Base-by-base conservation (phyloP, 2,888 invertebrate species). In the Drosophila tripunctata region DNA sequence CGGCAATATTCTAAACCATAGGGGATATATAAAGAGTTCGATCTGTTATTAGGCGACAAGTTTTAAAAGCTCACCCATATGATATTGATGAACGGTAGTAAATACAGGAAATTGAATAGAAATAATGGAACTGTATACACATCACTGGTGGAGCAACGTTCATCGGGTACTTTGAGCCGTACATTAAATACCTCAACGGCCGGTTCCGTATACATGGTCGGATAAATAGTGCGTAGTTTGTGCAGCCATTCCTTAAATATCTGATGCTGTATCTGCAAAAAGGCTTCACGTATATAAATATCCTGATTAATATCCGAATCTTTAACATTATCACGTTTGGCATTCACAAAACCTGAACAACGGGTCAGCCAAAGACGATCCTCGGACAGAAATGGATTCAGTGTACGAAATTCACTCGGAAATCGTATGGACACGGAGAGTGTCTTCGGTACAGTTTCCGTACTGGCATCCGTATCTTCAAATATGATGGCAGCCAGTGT, bases 211-310 rank as follows among this genome's bases (percentile, higher is more conserved):
- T 44, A 60, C 0, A 1, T 2, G 2, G 50, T 45, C 2, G 43
- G 10, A 21, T 44, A 1, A 0, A n/a, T 1, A 0, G 0, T 1
- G 4, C 40, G 45, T n/a, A 79, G 6, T 7, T 7, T 38, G n/a
- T 52, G 45, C 58, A 67, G 72, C 87, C 89, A 89, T 54, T 75
- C 72, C 0, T 70, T 0, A 65, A 89, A 89, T 22, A 89, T 58
- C 24, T 74, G 70, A 56, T 88, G 89, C 48, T 89, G 87, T 21
- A 89, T 35, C 51, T 89, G 90, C 1, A 89, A 71, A 40, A 89
- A 89, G 0, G 90, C 90, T 44, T 89, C 89, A 1, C 83, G 79
- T 35, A 86, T 72, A 43, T 89, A 89, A n/a, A 89, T 71, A 61
- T 90, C 89, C 38, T 69, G 75, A 12, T 74, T 33, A 0, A 21